These are phyloP conservation scores for Panagrolaimus sp. DNA, from an alignment of 1,140 invertebrate species.

Conservation along the genomic window DNA sequence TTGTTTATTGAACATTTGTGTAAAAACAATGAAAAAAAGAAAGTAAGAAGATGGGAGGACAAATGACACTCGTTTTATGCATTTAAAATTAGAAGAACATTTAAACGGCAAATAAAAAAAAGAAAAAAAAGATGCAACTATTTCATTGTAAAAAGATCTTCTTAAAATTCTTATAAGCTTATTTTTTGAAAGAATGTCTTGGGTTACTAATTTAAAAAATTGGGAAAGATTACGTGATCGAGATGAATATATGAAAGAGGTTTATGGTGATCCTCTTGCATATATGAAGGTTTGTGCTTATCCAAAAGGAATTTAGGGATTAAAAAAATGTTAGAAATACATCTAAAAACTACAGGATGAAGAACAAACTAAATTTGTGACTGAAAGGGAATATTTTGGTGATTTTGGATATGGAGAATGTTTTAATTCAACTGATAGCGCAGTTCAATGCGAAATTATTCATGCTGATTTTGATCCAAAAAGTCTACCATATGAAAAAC, in stretches of 20 bases:
- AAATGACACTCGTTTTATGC: too few relatives aligned
- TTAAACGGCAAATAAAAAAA: too few relatives aligned
- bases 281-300: slow-evolving; percentile 12
- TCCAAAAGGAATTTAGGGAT: background rate
- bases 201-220: slow-evolving; percentile 17
- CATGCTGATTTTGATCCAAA: slow-evolving; percentile 31
- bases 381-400: slow-evolving; percentile 25
- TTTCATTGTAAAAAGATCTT: too few relatives aligned
- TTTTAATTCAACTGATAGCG: background rate
- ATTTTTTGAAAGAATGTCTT: background rate
- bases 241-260: slow-evolving; percentile 22
- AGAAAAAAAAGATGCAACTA: too few relatives aligned
- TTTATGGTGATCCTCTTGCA: slow-evolving; percentile 25
- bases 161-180: too few relatives aligned
- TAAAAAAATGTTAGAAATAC: background rate
- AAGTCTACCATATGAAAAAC: slow-evolving; percentile 25
- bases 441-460: slow-evolving; percentile 25
- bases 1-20: too few relatives aligned
- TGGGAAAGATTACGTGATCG: slow-evolving; percentile 6
- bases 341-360: background rate
- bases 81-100: too few relatives aligned
- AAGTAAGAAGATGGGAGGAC: too few relatives aligned
- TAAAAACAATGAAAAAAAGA: too few relatives aligned
- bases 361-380: slow-evolving; percentile 23
- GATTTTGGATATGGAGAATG: slow-evolving; percentile 23